Base-by-base conservation (phyloP, 2,113 vertebrate genomes). In the Pygathrix nemaeus region DNA sequence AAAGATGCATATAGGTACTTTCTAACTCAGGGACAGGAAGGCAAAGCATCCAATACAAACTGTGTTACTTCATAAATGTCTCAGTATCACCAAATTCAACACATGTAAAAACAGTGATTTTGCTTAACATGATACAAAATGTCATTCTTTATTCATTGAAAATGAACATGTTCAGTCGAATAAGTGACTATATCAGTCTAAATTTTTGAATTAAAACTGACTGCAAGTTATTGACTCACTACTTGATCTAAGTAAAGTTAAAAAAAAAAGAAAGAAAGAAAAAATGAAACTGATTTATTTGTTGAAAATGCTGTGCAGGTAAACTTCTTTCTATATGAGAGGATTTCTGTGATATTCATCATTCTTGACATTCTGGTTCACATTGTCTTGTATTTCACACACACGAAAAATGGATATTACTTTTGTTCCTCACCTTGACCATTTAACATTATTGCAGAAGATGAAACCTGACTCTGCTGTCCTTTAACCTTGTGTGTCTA, bases 371-470 rank as follows among this genome's bases (percentile, higher is more conserved):
- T 70, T 40, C 75, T 76, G 50, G 48, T 80, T 94, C 79, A 89
- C n/a, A 20, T 96, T 97, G 32, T 78, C 66, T 93, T 92, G 13
- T 95, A 94, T 96, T 94, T 96, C 92, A 87, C 40, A 92, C 25
- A 64, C 27, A 64, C 6, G 32, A 92, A 96, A 84, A 90, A 88
- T 57, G 78, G 95, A 83, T 96, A 97, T 97, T 97, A 70, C 70
- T 97, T 82, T 93, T 86, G 84, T 96, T 95, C 68, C 68, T 96
- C 90, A 93, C 96, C 96, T 97, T 98, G 97, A 98, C 93, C 96
- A 90, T 88, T 97, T 96, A 92, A 90, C 83, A 86, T 91, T 85
- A 95, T 86, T 92, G 78, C 78, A 85, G 87, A 90, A 94, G 61
- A 96, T 88, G 88, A 93, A 98, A 70, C 40, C 92, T 96, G 93